Evolutionary conservation across 1,140 invertebrate species (phyloP).

Genomic region (Drosophila subpulchrella): DNA sequence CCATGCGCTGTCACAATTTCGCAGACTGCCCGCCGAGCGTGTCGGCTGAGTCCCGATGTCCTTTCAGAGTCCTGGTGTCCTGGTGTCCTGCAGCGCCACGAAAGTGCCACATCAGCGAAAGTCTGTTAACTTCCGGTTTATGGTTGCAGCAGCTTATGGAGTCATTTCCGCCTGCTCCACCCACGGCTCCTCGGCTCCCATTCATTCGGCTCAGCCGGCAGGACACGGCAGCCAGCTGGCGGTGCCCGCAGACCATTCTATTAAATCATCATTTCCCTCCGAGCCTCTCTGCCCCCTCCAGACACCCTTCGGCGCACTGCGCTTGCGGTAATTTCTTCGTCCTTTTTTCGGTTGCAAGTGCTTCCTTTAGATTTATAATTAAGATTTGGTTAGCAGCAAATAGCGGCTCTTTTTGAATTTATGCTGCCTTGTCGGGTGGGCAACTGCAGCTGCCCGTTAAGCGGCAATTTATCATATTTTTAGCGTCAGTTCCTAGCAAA

Average conservation of each 20-base stretch:
- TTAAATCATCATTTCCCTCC: conserved; percentile 81
- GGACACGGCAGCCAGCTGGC: conserved; percentile 64
- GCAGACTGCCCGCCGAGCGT: conserved; percentile 77
- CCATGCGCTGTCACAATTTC: conserved; percentile 81
- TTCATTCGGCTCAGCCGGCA: conserved; percentile 72
- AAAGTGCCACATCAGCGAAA: conserved; percentile 82
- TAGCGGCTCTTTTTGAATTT: conserved; percentile 51
- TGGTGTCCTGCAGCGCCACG: conserved; percentile 34
- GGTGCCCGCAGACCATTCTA: conserved; percentile 81
- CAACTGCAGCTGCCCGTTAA: conserved; percentile 58
- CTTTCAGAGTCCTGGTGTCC: conserved; percentile 15
- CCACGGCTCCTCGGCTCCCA: conserved; percentile 44
- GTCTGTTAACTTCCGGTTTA: conserved; percentile 83
- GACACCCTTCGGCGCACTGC: conserved; percentile 49
- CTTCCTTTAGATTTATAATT: conserved; percentile 84
- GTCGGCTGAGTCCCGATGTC: conserved; percentile 26
- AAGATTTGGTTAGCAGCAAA: conserved; percentile 82
- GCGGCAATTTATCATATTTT: conserved; percentile 77
- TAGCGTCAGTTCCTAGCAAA: conserved; percentile 49
- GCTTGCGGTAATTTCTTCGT: conserved; percentile 64
- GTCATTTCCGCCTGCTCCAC: conserved; percentile 66
- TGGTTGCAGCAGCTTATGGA: conserved; percentile 82
- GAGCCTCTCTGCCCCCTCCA: conserved; percentile 6
- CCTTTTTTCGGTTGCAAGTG: conserved; percentile 64
- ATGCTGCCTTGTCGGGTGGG: conserved; percentile 28